Base-by-base conservation (phyloP, 2,888 invertebrate species). In the Lapara coniferarum region DNA sequence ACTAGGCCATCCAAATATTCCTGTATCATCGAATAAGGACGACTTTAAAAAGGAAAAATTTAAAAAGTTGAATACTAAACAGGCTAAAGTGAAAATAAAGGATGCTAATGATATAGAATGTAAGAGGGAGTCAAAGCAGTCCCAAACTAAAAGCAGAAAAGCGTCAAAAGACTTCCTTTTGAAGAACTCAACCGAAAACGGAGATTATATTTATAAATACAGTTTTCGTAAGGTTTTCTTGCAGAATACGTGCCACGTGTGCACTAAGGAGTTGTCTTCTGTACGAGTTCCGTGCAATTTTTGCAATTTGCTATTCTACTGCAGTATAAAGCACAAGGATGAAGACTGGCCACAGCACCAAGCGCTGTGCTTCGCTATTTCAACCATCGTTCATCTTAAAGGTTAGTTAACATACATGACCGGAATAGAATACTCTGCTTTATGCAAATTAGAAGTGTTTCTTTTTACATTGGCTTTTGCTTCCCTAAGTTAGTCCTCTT, bases 241-340 rank as follows among this genome's bases (percentile, higher is more conserved):
- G 51, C 93, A 95, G 57, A 95, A 94, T 72, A 87, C 94, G 7
- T 96, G 96, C 71, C 92, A 94, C 66, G 82, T 93, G 67, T 94
- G 94, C 74, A 93, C 94, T 73, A 90, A 88, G 46, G 85, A 87
- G 49, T 76, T 94, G 71, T 81, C 75, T 56, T 81, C 86, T 2
- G 70, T 77, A 0, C 81, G 90, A 71, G 82, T 92, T 2, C 83
- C 91, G 0, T 92, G 94, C 73, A 84, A 85, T 68, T 91, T 89
- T 66, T 97, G 97, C 74, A 93, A 94, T 71, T 90, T 96, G 88
- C 87, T 95, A 14, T 95, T 94, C 69, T 97, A 96, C 78, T 97
- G 97, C 80, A 94, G 93, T 13, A 80, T 85, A 16, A 92, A 94
- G 14, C 96, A 97, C 77, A 95, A 94, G 80, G 94, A 94, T 66